Percentiles rank a stretch among this genome's conserved stretches.
These are phyloP conservation scores for Myripristis jacobus DNA, from an alignment of 2,797 vertebrate genomes.

Conservation along the genomic window DNA sequence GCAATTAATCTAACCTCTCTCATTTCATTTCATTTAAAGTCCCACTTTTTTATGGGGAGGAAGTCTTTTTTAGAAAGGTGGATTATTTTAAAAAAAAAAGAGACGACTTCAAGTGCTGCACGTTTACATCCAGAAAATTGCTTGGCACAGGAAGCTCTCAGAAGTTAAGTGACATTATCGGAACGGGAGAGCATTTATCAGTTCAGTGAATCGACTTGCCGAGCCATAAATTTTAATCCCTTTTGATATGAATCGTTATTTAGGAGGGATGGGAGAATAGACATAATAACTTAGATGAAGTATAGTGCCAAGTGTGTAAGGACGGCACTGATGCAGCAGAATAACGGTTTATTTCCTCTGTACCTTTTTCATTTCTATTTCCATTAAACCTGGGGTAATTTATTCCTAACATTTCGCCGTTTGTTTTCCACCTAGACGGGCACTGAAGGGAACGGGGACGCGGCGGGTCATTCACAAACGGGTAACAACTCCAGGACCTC, in stretches of 20 bases:
- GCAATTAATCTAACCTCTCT: slow-evolving; percentile 15
- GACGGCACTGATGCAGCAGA: no score
- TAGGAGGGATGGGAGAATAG: neutral
- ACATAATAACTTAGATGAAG: neutral
- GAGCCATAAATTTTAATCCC: neutral
- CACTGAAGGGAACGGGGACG: no score
- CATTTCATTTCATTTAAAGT: neutral
- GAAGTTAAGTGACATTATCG: neutral
- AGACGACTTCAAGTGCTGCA: neutral
- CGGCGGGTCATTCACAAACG: slow-evolving; percentile 7
- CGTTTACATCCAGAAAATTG: neutral
- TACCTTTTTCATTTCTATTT: neutral
- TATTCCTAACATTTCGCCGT: neutral
- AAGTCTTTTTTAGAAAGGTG: neutral
- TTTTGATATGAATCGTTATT: neutral
- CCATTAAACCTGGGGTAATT: neutral
- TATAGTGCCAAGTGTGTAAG: neutral
- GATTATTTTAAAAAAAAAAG: no score
- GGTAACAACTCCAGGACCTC: slow-evolving; percentile 13
- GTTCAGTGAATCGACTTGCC: no score
- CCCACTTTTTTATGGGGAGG: neutral
- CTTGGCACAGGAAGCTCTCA: neutral
- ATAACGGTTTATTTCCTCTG: no score
- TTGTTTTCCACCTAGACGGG: slow-evolving; percentile 31
- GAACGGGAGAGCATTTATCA: neutral